Conservation (phyloP, 2,888 invertebrate genomes). For the Saturnia pavonia region DNA sequence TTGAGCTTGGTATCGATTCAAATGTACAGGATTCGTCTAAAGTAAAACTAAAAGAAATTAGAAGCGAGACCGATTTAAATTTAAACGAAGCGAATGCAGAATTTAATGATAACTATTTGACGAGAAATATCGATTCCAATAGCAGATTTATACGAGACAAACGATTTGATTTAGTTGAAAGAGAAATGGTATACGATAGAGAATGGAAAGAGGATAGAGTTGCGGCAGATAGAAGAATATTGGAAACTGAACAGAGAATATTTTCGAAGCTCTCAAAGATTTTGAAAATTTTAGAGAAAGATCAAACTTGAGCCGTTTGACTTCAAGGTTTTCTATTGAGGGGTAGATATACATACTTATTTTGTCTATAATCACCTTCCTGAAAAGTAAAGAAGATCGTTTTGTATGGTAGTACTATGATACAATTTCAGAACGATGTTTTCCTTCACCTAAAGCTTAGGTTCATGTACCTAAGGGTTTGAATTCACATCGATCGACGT, state of each 20-base stretch:
- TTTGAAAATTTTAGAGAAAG: constrained; percentile 57
- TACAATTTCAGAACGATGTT: too few species aligned
- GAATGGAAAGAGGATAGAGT: constrained; percentile 36
- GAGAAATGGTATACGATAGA: constrained; percentile 32
- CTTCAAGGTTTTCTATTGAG: not conserved
- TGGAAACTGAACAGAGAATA: constrained; percentile 51
- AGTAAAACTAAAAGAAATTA: not conserved
- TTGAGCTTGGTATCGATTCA: not conserved
- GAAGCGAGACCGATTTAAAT: not conserved
- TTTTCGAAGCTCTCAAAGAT: constrained; percentile 59
- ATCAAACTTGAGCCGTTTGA: constrained; percentile 45
- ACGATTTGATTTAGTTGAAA: constrained; percentile 35
- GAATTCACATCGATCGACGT: too few species aligned
- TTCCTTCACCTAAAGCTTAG: too few species aligned
- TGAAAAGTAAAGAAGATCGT: too few species aligned
- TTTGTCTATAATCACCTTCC: not conserved
- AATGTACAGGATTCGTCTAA: not conserved
- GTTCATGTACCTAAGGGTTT: too few species aligned
- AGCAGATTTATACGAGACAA: constrained; percentile 29
- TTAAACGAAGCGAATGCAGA: not conserved
- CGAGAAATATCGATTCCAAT: constrained; percentile 22
- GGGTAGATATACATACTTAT: not conserved
- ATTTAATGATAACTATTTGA: constrained; percentile 24
- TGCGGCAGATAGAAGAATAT: constrained; percentile 35
- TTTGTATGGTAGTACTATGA: too few species aligned